Evolutionary conservation across 1,140 invertebrate genomes (phyloP).

Genomic region (Saxidomus purpurata): DNA sequence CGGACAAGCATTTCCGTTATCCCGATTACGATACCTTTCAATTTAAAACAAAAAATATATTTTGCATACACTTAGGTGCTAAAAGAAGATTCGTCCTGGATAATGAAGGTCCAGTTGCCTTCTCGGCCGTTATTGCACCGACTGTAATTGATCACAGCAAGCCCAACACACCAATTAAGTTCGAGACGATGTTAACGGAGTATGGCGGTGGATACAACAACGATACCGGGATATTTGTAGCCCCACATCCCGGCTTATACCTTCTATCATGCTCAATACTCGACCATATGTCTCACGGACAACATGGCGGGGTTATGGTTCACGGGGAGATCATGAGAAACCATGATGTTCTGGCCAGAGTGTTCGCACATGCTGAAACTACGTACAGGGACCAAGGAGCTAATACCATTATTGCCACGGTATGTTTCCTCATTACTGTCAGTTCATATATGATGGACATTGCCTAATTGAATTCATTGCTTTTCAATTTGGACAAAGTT

Average conservation of each 20-base stretch:
- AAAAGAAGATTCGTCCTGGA: not conserved
- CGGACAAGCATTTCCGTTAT: too few relatives aligned
- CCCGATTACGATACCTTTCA: too few relatives aligned
- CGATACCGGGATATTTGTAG: constrained; percentile 28
- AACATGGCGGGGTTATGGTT: not conserved
- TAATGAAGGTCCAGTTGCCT: not conserved
- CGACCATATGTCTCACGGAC: not conserved
- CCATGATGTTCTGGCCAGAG: not conserved
- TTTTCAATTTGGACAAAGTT: too few relatives aligned
- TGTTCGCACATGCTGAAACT: constrained; percentile 31
- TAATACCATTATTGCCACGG: not conserved
- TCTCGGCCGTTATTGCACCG: not conserved
- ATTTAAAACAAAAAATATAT: too few relatives aligned
- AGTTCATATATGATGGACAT: too few relatives aligned
- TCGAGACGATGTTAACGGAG: not conserved
- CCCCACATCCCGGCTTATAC: constrained; percentile 2
- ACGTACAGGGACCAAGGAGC: constrained; percentile 29
- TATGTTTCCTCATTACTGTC: not conserved
- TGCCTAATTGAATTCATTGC: too few relatives aligned
- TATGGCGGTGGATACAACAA: constrained; percentile 30
- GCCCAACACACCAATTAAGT: not conserved
- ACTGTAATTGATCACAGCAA: not conserved
- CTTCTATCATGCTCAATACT: constrained; percentile 16
- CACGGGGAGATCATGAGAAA: constrained; percentile 35
- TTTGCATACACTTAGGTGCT: too few relatives aligned